Conservation (phyloP, 2,797 vertebrate genomes). For the Pseudotriccus pelzelni region DNA sequence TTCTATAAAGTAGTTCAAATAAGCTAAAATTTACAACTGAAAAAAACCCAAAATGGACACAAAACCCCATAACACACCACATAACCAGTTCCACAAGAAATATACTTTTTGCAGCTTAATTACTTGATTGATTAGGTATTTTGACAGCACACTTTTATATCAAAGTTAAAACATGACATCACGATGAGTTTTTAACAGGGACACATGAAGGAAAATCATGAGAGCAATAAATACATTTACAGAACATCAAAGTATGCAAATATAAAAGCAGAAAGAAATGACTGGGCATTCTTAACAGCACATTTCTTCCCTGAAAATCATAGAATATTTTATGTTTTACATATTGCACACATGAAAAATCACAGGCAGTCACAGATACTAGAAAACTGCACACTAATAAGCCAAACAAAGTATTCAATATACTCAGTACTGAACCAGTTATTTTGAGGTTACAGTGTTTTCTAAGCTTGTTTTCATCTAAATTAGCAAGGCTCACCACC, state of each 20-base stretch:
- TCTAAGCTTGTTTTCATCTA: slow-evolving; percentile 28
- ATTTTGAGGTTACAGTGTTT: slow-evolving; percentile 1
- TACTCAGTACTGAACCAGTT: neutral
- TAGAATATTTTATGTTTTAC: neutral
- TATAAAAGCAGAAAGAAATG: neutral
- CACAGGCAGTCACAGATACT: neutral
- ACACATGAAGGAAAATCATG: neutral
- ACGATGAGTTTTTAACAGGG: neutral
- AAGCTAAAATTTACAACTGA: neutral
- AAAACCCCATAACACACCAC: neutral
- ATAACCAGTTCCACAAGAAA: neutral
- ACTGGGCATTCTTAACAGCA: neutral
- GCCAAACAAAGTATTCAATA: neutral
- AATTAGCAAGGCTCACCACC: slow-evolving; percentile 36
- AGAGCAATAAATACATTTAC: neutral
- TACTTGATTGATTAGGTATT: neutral
- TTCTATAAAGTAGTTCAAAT: neutral
- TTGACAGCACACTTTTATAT: neutral
- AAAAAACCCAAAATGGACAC: neutral
- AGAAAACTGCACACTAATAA: neutral
- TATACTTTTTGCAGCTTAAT: neutral
- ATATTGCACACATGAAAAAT: neutral
- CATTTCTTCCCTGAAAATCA: neutral
- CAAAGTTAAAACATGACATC: neutral
- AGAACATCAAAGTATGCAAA: neutral